Conservation (phyloP, 2,888 invertebrate genomes). For the Ariolimax columbianus region DNA sequence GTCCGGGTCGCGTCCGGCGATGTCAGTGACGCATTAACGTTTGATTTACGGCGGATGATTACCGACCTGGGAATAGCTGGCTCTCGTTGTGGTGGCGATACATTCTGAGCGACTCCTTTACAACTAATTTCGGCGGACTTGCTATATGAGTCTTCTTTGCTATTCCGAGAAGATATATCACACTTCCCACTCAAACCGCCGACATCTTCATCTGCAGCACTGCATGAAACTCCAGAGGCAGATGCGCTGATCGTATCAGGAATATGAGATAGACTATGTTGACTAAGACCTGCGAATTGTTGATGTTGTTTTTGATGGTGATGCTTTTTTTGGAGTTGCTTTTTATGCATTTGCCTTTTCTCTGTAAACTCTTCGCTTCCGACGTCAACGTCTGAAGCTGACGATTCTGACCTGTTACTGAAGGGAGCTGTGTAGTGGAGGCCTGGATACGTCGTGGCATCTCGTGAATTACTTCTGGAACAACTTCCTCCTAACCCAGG, state of each 20-base stretch:
- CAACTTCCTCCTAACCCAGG: slow-evolving; percentile 56
- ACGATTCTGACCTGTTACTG: slow-evolving; percentile 77
- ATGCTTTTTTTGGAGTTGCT: slow-evolving; percentile 41
- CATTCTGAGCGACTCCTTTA: slow-evolving; percentile 31
- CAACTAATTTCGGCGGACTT: neutral
- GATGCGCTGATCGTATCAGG: neutral
- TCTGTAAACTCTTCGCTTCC: slow-evolving; percentile 70
- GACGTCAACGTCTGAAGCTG: slow-evolving; percentile 77
- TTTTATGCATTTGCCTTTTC: slow-evolving; percentile 53
- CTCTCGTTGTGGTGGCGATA: slow-evolving; percentile 60
- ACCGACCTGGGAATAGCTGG: slow-evolving; percentile 70
- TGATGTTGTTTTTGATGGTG: slow-evolving; percentile 41
- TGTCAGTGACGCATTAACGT: slow-evolving; percentile 22
- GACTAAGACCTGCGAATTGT: slow-evolving; percentile 9
- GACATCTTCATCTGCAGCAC: neutral
- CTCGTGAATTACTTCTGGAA: slow-evolving; percentile 70
- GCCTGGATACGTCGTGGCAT: slow-evolving; percentile 52
- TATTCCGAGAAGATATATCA: slow-evolving; percentile 9
- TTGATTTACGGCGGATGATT: slow-evolving; percentile 71
- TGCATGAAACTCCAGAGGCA: neutral
- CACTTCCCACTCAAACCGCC: neutral
- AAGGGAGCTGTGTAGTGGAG: slow-evolving; percentile 66
- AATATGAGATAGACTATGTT: slow-evolving; percentile 19
- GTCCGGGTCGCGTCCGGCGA: slow-evolving; percentile 30
- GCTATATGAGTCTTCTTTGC: slow-evolving; percentile 6